Percentiles rank a stretch among this genome's conserved stretches.
These are phyloP conservation scores for Unio delphinus DNA, from an alignment of 2,888 invertebrate genomes.

Conservation along the genomic window DNA sequence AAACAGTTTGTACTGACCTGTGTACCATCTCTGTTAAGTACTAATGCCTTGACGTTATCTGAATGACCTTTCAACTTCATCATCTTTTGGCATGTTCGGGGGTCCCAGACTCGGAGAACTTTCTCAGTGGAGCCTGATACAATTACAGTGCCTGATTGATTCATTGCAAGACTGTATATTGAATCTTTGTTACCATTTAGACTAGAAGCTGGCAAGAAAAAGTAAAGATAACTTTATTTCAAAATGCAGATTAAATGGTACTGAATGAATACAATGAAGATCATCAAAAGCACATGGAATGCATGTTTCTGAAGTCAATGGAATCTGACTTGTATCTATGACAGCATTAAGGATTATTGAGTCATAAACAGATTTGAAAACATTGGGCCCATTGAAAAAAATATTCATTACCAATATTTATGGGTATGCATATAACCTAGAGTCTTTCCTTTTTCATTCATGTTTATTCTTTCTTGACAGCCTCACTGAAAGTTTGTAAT, in stretches of 20 bases:
- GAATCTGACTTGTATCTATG: no score
- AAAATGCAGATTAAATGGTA: neutral
- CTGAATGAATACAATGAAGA: neutral
- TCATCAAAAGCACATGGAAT: no score
- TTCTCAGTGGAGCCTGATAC: constrained; percentile 83
- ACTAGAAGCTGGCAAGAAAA: constrained; percentile 83
- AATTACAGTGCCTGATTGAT: constrained; percentile 93
- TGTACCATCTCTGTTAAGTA: constrained; percentile 94
- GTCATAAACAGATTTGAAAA: no score
- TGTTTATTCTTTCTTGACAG: no score
- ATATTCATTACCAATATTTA: no score
- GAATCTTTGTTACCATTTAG: constrained; percentile 97
- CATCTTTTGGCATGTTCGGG: constrained; percentile 91
- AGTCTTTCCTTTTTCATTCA: no score
- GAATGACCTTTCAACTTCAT: constrained; percentile 98
- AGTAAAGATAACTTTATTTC: neutral
- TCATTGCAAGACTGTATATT: constrained; percentile 99
- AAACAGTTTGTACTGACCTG: constrained; percentile 61
- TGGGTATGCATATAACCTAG: no score
- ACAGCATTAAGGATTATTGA: no score
- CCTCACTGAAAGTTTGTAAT: no score
- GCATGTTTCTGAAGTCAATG: no score
- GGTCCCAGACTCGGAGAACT: constrained; percentile 96
- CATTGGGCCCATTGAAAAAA: no score
- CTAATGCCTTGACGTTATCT: constrained; percentile 96